These are phyloP conservation scores for Austrolebias charrua DNA, from an alignment of 2,797 vertebrate genomes.

Conservation along the genomic window DNA sequence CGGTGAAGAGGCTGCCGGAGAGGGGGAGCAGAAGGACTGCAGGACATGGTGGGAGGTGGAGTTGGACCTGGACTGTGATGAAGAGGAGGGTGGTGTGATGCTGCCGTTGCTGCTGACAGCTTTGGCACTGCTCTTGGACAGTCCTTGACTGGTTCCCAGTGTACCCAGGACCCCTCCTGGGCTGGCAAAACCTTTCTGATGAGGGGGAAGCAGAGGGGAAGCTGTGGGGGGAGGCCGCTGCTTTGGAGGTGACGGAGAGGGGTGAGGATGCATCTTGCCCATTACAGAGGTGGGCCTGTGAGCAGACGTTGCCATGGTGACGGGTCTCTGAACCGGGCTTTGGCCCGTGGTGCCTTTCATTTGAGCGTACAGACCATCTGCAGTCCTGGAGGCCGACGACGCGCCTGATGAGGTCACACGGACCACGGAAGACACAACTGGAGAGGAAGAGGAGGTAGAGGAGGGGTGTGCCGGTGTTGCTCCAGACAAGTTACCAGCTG, in stretches of 20 bases:
- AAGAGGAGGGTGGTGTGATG: constrained; percentile 54
- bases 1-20: constrained; percentile 49
- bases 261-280: constrained; percentile 65
- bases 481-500: constrained; percentile 64
- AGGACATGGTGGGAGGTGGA: constrained; percentile 52
- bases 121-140: constrained; percentile 61
- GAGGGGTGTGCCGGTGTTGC: constrained; percentile 60
- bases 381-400: constrained; percentile 49
- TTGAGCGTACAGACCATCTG: constrained; percentile 48
- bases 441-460: constrained; percentile 77
- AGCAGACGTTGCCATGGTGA: constrained; percentile 46
- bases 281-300: constrained; percentile 60
- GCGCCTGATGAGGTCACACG: constrained; percentile 45
- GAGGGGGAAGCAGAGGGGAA: constrained; percentile 77
- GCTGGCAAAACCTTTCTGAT: constrained; percentile 73
- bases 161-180: constrained; percentile 50
- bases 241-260: constrained; percentile 70
- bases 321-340: constrained; percentile 68
- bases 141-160: constrained; percentile 46
- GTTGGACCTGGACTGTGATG: constrained; percentile 47
- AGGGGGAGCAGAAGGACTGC: constrained; percentile 68
- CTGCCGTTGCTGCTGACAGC: constrained; percentile 41
- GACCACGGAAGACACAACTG: constrained; percentile 58
- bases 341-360: constrained; percentile 63
- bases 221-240: constrained; percentile 78